Base-by-base conservation (phyloP, 2,113 vertebrate genomes). In the Centropus bengalensis region DNA sequence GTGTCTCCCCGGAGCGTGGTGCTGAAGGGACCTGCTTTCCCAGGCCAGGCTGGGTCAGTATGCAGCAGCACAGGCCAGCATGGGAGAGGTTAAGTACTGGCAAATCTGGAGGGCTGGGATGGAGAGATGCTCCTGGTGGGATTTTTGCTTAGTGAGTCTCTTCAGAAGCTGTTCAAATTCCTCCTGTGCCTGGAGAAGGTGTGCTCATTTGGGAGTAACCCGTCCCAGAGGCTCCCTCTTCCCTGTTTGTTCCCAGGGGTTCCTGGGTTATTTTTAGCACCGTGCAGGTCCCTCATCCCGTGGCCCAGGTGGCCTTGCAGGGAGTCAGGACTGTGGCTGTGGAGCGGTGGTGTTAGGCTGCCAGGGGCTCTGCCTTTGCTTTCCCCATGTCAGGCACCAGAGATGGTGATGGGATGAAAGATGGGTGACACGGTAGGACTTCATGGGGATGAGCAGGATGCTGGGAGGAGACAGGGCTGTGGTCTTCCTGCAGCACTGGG, bases 1-100 rank as follows among this genome's bases (percentile, higher is more conserved):
- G 30, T 8, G 14, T 69, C 44, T 88, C 24, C 54, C 19, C 9
- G 44, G 58, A 49, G 27, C 5, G 1, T 5, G 4, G 12, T 77
- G 82, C 77, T 47, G 7, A 12, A 42, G 85, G 71, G 62, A 67
- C 49, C 60, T 38, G 47, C 86, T 62, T 42, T 42, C 77, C 49
- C 9, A 12, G 56, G 28, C 36, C 47, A 54, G 68, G 3, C n/a
- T 87, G 74, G 52, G 15, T 68, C 58, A 56, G 67, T 18, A 2
- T 8, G 14, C 0, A 8, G 9, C 66, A 68, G 47, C 1, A 1
- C 63, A 59, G 30, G n/a, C 27, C 55, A 8, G 51, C 21, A 0
- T 0, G 4, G 71, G 36, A 80, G n/a, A 63, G 68, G 68, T 32
- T 60, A 51, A 30, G 1, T 36, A 2, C 38, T 36, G 63, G 36